A percentile compares a stretch with the other conserved stretches of the same genome.
These are phyloP conservation scores for Leptocoma aspasia DNA, from an alignment of 2,113 vertebrate genomes.

Conservation along the genomic window DNA sequence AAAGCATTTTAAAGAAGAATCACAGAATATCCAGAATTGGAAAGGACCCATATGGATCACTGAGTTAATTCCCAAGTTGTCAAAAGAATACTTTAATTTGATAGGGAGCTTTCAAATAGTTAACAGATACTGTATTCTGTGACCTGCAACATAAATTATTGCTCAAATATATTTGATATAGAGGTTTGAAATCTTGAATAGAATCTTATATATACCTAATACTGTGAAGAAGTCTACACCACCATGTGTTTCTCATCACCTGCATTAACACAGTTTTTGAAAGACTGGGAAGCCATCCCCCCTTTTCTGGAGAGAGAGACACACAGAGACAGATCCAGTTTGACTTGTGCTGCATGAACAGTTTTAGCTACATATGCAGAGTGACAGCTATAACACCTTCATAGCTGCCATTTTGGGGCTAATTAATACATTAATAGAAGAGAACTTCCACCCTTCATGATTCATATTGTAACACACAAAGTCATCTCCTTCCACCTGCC, in stretches of 20 bases:
- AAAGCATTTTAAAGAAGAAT: not conserved
- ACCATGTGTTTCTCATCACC: not conserved
- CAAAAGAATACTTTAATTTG: not conserved
- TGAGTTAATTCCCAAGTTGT: not conserved
- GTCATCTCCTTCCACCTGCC: not conserved
- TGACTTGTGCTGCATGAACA: not conserved
- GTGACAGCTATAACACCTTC: not conserved
- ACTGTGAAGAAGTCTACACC: not conserved
- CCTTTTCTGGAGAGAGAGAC: not conserved
- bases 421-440: not conserved
- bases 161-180: not conserved
- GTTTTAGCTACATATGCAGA: not conserved
- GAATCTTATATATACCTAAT: not conserved
- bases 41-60: not conserved
- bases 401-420: not conserved
- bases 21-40: not conserved
- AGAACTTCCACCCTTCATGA: not conserved
- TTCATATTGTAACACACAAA: not conserved
- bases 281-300: not conserved
- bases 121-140: not conserved
- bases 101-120: not conserved
- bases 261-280: not conserved
- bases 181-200: not conserved
- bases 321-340: not conserved
- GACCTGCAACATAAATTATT: not conserved